These are phyloP conservation scores for Lutjanus argentimaculatus DNA, from an alignment of 2,797 vertebrate species.

Conservation along the genomic window DNA sequence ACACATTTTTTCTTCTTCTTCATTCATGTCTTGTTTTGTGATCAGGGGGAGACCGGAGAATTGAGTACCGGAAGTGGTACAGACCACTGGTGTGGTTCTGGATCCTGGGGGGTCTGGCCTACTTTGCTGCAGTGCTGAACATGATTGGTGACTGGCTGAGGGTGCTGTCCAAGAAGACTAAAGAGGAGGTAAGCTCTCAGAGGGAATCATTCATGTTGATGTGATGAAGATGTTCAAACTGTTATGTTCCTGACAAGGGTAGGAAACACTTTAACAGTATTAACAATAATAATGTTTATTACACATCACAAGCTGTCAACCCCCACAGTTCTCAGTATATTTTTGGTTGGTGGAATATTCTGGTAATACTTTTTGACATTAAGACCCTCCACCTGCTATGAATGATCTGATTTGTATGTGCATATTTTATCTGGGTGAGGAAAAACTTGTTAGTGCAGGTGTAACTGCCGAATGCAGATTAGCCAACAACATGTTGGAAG, in stretches of 20 bases:
- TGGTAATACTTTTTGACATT: no score
- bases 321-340: no score
- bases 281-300: no score
- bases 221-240: not conserved
- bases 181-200: constrained; percentile 91
- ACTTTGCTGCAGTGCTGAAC: constrained; percentile 96
- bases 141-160: constrained; percentile 98
- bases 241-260: not conserved
- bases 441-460: no score
- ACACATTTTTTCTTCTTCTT: not conserved
- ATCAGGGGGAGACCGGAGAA: constrained; percentile 90
- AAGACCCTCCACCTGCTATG: no score
- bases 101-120: constrained; percentile 96
- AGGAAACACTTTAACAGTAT: not conserved
- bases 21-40: not conserved
- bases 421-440: no score
- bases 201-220: not conserved
- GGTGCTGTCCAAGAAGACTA: constrained; percentile 96
- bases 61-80: constrained; percentile 95
- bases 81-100: constrained; percentile 97
- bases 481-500: no score
- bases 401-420: no score
- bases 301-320: no score
- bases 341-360: no score
- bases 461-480: not conserved